Percentiles rank a stretch among this genome's conserved stretches.
These are phyloP conservation scores for Myrmecophaga tridactyla DNA, from an alignment of 2,113 vertebrate species.

Conservation along the genomic window DNA sequence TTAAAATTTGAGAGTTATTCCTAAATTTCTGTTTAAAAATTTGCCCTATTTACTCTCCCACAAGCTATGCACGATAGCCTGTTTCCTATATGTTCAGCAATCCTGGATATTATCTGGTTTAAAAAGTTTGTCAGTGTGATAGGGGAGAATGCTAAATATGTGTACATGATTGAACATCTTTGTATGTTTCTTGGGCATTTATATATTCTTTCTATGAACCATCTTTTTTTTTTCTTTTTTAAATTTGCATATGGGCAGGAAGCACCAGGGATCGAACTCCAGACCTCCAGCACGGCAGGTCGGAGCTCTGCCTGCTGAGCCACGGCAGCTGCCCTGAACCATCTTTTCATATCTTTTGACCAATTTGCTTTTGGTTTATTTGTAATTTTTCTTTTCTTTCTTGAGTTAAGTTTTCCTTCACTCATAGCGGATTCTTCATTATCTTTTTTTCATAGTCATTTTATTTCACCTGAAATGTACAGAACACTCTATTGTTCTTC, in stretches of 20 bases:
- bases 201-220: background rate
- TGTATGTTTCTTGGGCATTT: background rate
- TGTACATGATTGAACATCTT: background rate
- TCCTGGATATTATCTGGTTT: background rate
- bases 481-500: background rate
- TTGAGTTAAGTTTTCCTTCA: slow-evolving; percentile 18
- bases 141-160: background rate
- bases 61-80: background rate
- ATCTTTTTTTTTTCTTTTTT: too few species aligned
- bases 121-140: background rate
- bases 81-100: background rate
- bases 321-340: too few species aligned
- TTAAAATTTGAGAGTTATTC: background rate
- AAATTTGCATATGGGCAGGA: too few species aligned
- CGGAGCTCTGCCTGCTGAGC: too few species aligned
- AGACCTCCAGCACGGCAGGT: too few species aligned
- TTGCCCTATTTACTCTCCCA: background rate
- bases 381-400: background rate
- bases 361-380: background rate
- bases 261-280: too few species aligned
- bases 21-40: background rate
- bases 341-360: background rate
- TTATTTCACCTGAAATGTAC: background rate
- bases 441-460: background rate
- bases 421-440: background rate